Percentiles rank a stretch among this genome's conserved stretches.
phyloP scores from a whole-genome alignment of 2,888 invertebrate genomes.

The Nomada ruficornis region DNA sequence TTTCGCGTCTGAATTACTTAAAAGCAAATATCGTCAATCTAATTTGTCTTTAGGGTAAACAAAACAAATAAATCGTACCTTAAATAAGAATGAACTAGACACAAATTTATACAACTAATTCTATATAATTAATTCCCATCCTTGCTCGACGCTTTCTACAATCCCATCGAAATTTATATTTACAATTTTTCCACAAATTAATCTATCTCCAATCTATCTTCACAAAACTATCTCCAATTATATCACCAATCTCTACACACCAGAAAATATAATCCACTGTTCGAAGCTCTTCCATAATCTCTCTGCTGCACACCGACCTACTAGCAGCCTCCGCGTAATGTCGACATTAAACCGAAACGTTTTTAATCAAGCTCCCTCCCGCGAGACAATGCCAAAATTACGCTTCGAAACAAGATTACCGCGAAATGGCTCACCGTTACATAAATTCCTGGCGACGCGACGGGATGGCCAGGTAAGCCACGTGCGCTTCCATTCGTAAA shows the following conservation, averaged over 20 bases:
- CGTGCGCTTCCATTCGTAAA: slow-evolving; percentile 18
- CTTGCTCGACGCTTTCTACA: no score
- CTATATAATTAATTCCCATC: no score
- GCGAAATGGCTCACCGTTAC: slow-evolving; percentile 36
- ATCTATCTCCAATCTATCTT: no score
- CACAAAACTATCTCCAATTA: no score
- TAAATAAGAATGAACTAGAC: not conserved
- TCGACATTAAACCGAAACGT: slow-evolving; percentile 29
- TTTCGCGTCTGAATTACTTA: not conserved
- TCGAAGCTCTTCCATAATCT: not conserved
- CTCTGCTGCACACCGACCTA: not conserved
- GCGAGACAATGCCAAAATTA: slow-evolving; percentile 27
- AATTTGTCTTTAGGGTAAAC: not conserved
- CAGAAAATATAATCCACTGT: not conserved
- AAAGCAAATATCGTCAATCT: not conserved
- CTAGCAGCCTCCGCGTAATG: slow-evolving; percentile 5
- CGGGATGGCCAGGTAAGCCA: slow-evolving; percentile 6
- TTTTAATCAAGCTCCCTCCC: slow-evolving; percentile 33
- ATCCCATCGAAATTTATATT: no score
- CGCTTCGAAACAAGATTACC: slow-evolving; percentile 18
- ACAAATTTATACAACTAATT: no score
- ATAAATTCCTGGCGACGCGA: slow-evolving; percentile 36
- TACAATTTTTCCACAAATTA: no score
- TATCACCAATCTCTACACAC: not conserved
- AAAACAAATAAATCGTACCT: no score